A percentile compares a stretch with the other conserved stretches of the same genome.
phyloP scores from a whole-genome alignment of 2,113 vertebrate species.

The Phyllostomus hastatus region DNA sequence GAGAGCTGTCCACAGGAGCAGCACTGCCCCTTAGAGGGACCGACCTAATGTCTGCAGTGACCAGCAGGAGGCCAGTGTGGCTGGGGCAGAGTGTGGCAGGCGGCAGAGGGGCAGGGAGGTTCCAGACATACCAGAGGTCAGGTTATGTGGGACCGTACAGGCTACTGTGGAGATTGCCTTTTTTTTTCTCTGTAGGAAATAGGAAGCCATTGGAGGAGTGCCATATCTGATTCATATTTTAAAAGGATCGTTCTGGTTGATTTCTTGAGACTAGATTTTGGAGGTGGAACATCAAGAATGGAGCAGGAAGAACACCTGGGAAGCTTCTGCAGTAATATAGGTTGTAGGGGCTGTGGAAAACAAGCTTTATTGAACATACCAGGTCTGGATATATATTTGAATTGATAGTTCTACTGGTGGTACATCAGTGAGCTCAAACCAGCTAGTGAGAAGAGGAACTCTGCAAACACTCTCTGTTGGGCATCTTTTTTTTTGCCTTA shows the following conservation, averaged over 20 bases:
- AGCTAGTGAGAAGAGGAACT: background rate
- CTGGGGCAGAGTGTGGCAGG: background rate
- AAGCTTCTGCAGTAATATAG: background rate
- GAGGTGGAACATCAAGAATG: background rate
- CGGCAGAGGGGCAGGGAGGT: background rate
- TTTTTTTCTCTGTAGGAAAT: background rate
- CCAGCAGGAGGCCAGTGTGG: background rate
- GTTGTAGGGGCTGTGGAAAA: background rate
- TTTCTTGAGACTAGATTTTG: background rate
- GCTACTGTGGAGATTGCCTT: background rate
- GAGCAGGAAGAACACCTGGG: background rate
- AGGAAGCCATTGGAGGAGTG: background rate
- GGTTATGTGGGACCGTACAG: background rate
- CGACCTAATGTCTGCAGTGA: background rate
- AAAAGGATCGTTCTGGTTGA: background rate
- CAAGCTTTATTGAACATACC: background rate
- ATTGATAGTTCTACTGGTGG: background rate
- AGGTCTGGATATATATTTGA: background rate
- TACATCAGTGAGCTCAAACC: background rate
- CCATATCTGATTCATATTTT: background rate
- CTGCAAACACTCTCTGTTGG: background rate
- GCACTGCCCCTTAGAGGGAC: background rate
- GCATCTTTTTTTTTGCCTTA: background rate
- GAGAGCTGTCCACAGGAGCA: background rate
- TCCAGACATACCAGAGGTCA: background rate